Conservation (phyloP, 2,797 vertebrate genomes). For the Denticeps clupeoides region DNA sequence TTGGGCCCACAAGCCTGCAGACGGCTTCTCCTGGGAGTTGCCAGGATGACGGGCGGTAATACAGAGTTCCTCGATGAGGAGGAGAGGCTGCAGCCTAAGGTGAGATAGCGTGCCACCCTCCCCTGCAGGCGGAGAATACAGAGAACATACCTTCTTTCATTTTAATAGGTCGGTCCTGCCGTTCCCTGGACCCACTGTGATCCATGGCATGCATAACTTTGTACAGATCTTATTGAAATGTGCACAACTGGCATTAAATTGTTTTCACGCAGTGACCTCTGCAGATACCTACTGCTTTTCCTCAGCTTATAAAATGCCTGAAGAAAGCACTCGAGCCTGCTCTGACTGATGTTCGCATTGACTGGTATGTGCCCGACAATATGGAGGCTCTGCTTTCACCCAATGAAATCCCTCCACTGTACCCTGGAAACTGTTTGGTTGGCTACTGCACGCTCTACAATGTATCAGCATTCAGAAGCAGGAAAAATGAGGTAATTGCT, state of each 20-base stretch:
- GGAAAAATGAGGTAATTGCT: slow-evolving; percentile 45
- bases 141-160: too few relatives aligned
- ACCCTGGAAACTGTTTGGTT: slow-evolving; percentile 77
- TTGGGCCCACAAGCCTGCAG: slow-evolving; percentile 63
- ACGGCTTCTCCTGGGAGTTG: slow-evolving; percentile 70
- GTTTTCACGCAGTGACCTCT: too few relatives aligned
- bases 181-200: too few relatives aligned
- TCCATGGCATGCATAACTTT: too few relatives aligned
- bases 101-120: slow-evolving; percentile 36
- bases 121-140: background rate
- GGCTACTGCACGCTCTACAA: slow-evolving; percentile 90
- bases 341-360: slow-evolving; percentile 85
- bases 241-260: too few relatives aligned
- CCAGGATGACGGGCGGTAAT: slow-evolving; percentile 74
- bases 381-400: slow-evolving; percentile 94
- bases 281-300: too few relatives aligned
- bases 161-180: too few relatives aligned
- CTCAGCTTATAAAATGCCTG: slow-evolving; percentile 81
- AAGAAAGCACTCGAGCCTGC: slow-evolving; percentile 92
- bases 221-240: too few relatives aligned
- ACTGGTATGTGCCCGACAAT: slow-evolving; percentile 94
- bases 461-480: slow-evolving; percentile 64
- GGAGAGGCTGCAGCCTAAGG: slow-evolving; percentile 88
- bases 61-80: slow-evolving; percentile 70
- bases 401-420: slow-evolving; percentile 82